Evolutionary conservation across 2,888 invertebrate genomes (phyloP).

Genomic region (Drosophila pegasa): DNA sequence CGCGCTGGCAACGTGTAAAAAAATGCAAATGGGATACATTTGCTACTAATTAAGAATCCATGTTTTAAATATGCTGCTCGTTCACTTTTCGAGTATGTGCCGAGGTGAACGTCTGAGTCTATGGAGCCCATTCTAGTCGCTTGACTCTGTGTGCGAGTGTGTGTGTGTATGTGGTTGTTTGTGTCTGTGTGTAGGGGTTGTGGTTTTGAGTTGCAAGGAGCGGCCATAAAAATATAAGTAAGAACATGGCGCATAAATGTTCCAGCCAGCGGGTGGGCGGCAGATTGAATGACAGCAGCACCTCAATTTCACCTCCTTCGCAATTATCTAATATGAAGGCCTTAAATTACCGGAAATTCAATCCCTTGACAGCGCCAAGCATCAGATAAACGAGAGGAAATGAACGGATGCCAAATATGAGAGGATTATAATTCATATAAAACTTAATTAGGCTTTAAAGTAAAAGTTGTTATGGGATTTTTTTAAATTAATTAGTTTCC

Average conservation of each 20-base stretch:
- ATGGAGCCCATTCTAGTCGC: constrained; percentile 14
- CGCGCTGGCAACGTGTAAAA: constrained; percentile 55
- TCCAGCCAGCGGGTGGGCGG: constrained; percentile 43
- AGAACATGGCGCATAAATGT: constrained; percentile 80
- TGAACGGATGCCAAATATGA: not conserved
- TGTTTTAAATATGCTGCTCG: constrained; percentile 80
- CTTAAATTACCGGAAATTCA: constrained; percentile 48
- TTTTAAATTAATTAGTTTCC: not conserved
- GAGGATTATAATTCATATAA: not conserved
- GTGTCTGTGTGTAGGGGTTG: constrained; percentile 38
- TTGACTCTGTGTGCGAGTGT: not conserved
- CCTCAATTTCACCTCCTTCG: constrained; percentile 39
- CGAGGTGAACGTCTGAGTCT: constrained; percentile 41
- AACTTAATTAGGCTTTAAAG: constrained; percentile 4
- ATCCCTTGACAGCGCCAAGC: constrained; percentile 15
- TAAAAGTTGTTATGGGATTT: not conserved
- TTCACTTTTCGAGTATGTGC: constrained; percentile 31
- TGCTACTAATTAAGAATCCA: constrained; percentile 83
- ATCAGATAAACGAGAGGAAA: not conserved
- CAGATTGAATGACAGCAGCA: constrained; percentile 66
- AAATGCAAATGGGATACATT: constrained; percentile 76
- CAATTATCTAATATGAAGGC: constrained; percentile 28
- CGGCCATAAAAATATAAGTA: constrained; percentile 79
- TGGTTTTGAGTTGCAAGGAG: constrained; percentile 68
- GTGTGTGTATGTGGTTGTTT: constrained; percentile 24